Evolutionary conservation across 2,888 invertebrate genomes (phyloP), one percentile per base, ranked within the genome.

Genomic region (Cryptocheilus praepositus): DNA sequence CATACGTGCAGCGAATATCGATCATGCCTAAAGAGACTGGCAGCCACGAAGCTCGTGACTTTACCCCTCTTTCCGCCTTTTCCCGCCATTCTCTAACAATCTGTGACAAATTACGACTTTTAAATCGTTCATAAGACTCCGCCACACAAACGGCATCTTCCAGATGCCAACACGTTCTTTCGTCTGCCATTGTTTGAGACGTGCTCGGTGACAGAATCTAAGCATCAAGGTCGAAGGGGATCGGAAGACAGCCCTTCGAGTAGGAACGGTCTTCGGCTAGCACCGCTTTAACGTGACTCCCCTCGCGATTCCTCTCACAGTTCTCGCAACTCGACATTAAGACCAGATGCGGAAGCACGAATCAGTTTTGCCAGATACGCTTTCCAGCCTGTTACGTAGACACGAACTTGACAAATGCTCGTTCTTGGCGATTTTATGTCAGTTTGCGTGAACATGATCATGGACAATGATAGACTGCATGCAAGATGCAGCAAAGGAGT

Each of bases 1-100:
- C 66, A 71, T 70, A 79, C 76, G 80, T 77, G 74, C 67, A 65
- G 59, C 64, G 74, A 74, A 81, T 82, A 83, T 83, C 80, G 83
- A 84, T 82, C 70, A 71, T 15, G 67, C 22, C 74, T 79, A 78
- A 81, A 83, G 81, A 78, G 77, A 72, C 68, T 77, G 67, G 67
- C 67, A 59, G 64, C 67, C 66, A 70, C 61, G 65, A 64, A 63
- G 66, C 53, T 64, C 62, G 61, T 59, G 44, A 67, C 56, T 68
- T 74, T 65, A n/a, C 61, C 56, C 54, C 46, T 16, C 1, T n/a
- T 22, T 16, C 49, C 11, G 3, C 22, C 21, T 36, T 36, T 2
- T 44, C 19, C 22, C n/a, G 15, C 22, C 21, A 1, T 53, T 21
- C 45, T 57, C 36, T 36, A 21, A 22, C 58, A 49, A 46, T n/a